phyloP scores from a whole-genome alignment of 2,113 vertebrate genomes.

The Atrichornis clamosus region DNA sequence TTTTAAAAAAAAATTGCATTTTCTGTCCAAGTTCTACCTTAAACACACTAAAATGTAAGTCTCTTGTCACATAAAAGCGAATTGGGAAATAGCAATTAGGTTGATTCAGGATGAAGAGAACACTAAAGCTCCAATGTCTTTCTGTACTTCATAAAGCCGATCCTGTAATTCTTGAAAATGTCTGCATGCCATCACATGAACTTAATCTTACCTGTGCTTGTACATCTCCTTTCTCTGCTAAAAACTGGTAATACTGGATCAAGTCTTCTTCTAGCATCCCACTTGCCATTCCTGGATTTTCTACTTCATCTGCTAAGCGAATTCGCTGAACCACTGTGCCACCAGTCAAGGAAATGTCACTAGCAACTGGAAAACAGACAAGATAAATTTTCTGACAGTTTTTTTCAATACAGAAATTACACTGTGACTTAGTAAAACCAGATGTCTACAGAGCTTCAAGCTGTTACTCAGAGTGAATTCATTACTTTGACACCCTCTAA shows the following conservation, averaged over 20 bases:
- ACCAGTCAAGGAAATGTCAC: slow-evolving; percentile 92
- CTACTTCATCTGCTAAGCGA: slow-evolving; percentile 90
- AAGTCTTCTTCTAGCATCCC: slow-evolving; percentile 98
- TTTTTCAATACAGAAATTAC: not conserved
- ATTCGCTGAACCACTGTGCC: slow-evolving; percentile 95
- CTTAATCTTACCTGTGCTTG: slow-evolving; percentile 88
- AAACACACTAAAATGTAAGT: not conserved
- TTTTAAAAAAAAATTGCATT: not conserved
- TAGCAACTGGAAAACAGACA: slow-evolving; percentile 82
- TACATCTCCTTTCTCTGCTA: slow-evolving; percentile 98
- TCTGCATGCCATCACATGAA: not conserved
- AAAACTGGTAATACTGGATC: slow-evolving; percentile 98
- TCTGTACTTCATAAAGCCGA: not conserved
- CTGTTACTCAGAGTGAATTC: not conserved
- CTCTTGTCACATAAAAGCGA: not conserved
- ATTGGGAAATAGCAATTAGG: not conserved
- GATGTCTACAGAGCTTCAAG: not conserved
- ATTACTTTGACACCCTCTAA: not conserved
- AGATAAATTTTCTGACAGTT: not conserved
- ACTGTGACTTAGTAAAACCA: not conserved
- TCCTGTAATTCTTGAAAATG: not conserved
- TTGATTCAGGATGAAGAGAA: not conserved
- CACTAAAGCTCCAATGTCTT: not conserved
- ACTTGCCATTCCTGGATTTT: slow-evolving; percentile 93
- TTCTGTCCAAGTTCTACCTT: not conserved